Evolutionary conservation across 2,888 invertebrate species (phyloP), one percentile per base, ranked within the genome.

Genomic region (Scelioninae gen. 1): DNA sequence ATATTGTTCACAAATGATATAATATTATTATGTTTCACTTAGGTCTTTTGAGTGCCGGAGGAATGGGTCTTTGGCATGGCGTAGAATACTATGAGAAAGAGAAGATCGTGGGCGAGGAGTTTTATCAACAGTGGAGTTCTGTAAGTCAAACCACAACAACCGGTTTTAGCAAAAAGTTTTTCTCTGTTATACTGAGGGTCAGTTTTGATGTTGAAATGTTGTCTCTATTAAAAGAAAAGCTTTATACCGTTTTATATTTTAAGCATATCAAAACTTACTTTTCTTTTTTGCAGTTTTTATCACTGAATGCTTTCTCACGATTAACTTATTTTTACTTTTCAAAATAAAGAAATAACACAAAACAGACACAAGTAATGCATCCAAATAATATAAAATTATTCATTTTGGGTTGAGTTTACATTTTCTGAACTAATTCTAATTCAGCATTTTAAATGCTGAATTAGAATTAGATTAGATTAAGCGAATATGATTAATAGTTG

Each of bases 61-160:
- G 96, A 51, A 98, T 98, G 98, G 98, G 98, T 51, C 93, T 98
- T 58, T 98, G 98, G 98, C 98, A 98, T 91, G 98, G 97, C 68
- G 98, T 98, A 32, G 98, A 98, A 92, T 98, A 98, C 93, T 98
- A 97, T 91, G 98, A 98, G 93, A 97, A 97, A 90, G 97, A 98
- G 93, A 97, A 98, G 92, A 95, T 98, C 58, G 97, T 98, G 71
- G 97, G 98, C 78, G 97, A 97, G 89, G 97, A 98, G 90, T 98
- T 95, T 91, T 98, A 96, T 93, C 97, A 97, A 93, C 97, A 97
- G 90, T 98, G 98, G 98, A 96, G 95, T 91, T 95, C 95, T 92
- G 97, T 97, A 94, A 95, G 96, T 94, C 15, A 53, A 56, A 76
- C 43, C 47, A 65, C 45, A 60, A 49, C 15, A 82, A 77, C 66